Conservation (phyloP, 2,797 vertebrate genomes). For the Leuciscus waleckii region DNA sequence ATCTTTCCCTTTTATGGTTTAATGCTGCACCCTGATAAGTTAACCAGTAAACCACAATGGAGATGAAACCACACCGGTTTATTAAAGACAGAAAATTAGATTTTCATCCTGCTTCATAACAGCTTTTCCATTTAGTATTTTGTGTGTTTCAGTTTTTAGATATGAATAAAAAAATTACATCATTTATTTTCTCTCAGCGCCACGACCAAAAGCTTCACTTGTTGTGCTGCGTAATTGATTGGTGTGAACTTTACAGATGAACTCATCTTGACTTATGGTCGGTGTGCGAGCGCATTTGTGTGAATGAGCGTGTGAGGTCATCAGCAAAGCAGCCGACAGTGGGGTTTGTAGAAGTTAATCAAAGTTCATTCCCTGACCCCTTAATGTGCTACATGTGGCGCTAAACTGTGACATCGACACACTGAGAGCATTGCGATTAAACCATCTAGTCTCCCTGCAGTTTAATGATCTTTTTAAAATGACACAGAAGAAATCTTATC, state of each 20-base stretch:
- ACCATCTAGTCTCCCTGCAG: conserved; percentile 5
- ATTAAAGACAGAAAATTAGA: conserved; percentile 17
- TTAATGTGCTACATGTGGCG: conserved; percentile 45
- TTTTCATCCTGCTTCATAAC: conserved; percentile 1
- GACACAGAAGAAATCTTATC: conserved; percentile 30
- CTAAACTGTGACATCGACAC: conserved; percentile 44
- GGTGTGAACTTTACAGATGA: conserved; percentile 40
- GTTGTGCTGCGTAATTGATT: neutral
- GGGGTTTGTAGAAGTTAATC: conserved; percentile 26
- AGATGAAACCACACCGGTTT: conserved; percentile 29
- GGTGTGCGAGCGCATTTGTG: conserved; percentile 14
- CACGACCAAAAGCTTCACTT: conserved; percentile 4
- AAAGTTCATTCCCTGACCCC: conserved; percentile 36
- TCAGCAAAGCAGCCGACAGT: neutral
- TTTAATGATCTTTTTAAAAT: conserved; percentile 41
- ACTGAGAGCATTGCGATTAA: conserved; percentile 7
- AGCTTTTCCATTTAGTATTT: conserved; percentile 7
- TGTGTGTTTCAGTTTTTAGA: conserved; percentile 11
- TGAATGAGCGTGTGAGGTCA: conserved; percentile 49
- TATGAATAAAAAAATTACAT: neutral
- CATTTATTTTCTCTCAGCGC: neutral
- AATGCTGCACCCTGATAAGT: conserved; percentile 36
- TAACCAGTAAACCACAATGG: conserved; percentile 25
- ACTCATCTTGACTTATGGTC: conserved; percentile 44
- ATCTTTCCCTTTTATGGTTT: conserved; percentile 42